Conservation (phyloP, 2,888 invertebrate genomes). For the Melipona bicolor region DNA sequence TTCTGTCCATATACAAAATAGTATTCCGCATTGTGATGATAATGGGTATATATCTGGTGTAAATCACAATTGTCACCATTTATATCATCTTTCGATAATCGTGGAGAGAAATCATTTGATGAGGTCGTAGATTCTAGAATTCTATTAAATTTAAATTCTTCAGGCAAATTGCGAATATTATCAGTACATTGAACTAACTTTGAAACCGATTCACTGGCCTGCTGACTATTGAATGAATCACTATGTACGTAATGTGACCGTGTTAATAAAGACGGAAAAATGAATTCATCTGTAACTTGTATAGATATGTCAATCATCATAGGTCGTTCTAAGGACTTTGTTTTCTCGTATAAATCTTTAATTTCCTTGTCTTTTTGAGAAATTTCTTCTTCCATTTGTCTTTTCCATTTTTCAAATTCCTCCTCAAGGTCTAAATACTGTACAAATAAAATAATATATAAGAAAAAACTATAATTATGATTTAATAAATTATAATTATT, state of each 20-base stretch:
- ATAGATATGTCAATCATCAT: constrained; percentile 67
- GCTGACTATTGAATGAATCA: constrained; percentile 48
- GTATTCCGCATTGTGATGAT: constrained; percentile 62
- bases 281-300: constrained; percentile 73
- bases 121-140: constrained; percentile 45
- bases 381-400: constrained; percentile 85
- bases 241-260: constrained; percentile 51
- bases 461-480: neutral
- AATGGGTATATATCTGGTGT: constrained; percentile 40
- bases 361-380: constrained; percentile 87
- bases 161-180: constrained; percentile 50
- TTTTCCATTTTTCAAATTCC: constrained; percentile 87
- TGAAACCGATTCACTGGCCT: constrained; percentile 46
- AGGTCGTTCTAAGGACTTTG: constrained; percentile 53
- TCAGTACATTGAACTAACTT: constrained; percentile 45
- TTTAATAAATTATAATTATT: neutral
- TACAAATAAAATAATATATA: constrained; percentile 4
- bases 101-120: constrained; percentile 35
- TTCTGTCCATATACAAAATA: constrained; percentile 70
- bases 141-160: constrained; percentile 52
- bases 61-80: constrained; percentile 20
- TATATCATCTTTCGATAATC: constrained; percentile 28
- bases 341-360: constrained; percentile 83
- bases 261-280: constrained; percentile 38
- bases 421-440: constrained; percentile 90